Evolutionary conservation across 2,797 vertebrate species (phyloP).

Genomic region (Microtus californicus): DNA sequence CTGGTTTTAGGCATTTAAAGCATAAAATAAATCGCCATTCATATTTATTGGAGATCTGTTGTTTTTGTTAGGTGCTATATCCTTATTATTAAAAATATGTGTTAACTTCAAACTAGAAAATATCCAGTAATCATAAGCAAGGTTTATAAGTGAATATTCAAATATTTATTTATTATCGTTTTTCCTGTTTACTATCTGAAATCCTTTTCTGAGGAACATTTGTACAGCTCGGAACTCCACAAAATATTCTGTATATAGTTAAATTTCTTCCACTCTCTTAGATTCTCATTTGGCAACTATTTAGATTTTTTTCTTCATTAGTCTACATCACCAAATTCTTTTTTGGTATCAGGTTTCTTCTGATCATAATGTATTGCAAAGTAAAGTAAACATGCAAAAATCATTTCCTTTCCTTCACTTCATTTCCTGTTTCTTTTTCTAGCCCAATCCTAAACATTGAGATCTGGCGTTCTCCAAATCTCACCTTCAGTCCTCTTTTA

Average conservation of each 20-base stretch:
- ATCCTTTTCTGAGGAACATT: not conserved
- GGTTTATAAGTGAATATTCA: not conserved
- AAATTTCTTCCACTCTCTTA: not conserved
- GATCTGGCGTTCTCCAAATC: not conserved
- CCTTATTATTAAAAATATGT: constrained; percentile 22
- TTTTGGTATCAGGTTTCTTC: not conserved
- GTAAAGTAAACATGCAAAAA: not conserved
- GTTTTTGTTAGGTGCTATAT: not conserved
- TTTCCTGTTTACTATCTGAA: not conserved
- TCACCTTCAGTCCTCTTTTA: not conserved
- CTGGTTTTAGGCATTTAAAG: not conserved
- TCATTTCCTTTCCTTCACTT: not conserved
- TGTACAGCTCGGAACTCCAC: not conserved
- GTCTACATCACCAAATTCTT: not conserved
- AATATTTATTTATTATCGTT: not conserved
- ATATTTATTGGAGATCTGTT: not conserved
- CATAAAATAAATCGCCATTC: constrained; percentile 14
- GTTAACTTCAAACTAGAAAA: constrained; percentile 8
- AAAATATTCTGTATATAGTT: not conserved
- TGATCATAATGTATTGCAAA: not conserved
- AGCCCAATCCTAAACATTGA: not conserved
- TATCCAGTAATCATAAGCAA: not conserved
- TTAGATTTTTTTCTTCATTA: constrained; percentile 22
- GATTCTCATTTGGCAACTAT: not conserved
- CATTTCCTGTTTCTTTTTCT: not conserved